Percentiles rank a stretch among this genome's conserved stretches.
These are phyloP conservation scores for Forbesichthys papilliferus DNA, from an alignment of 2,113 vertebrate genomes.

Conservation along the genomic window DNA sequence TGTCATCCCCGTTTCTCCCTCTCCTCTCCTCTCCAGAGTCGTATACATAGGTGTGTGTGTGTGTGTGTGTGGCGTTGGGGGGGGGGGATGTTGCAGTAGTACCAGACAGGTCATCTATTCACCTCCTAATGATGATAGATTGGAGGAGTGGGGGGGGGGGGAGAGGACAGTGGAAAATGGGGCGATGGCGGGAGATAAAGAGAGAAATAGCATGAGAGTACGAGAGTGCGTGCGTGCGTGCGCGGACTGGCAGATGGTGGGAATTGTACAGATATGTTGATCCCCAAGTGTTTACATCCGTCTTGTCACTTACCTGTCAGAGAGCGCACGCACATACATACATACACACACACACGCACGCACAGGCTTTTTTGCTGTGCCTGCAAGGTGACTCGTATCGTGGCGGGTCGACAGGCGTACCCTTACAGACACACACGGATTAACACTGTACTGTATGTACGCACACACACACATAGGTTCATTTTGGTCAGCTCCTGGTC, in stretches of 20 bases:
- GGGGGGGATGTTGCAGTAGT: constrained; percentile 54
- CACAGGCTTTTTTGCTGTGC: not conserved
- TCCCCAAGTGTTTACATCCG: constrained; percentile 53
- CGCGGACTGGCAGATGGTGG: constrained; percentile 51
- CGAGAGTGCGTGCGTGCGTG: constrained; percentile 51
- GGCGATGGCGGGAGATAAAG: constrained; percentile 43
- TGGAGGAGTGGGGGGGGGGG: constrained; percentile 42
- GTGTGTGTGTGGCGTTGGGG: constrained; percentile 33
- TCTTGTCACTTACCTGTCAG: constrained; percentile 52
- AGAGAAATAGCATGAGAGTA: constrained; percentile 29
- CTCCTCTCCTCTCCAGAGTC: not conserved
- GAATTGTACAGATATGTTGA: constrained; percentile 58
- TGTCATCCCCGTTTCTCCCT: constrained; percentile 30
- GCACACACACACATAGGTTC: constrained; percentile 1
- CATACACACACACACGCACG: constrained; percentile 15
- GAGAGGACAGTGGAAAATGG: constrained; percentile 5
- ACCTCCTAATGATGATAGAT: constrained; percentile 73
- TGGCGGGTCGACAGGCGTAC: constrained; percentile 9
- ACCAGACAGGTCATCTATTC: constrained; percentile 62
- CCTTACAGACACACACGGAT: constrained; percentile 5
- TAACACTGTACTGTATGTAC: not conserved
- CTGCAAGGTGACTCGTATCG: constrained; percentile 37
- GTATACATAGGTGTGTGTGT: not conserved
- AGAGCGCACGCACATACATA: not conserved
- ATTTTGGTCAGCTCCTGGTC: constrained; percentile 26